Base-by-base conservation (phyloP, 2,888 invertebrate genomes). In the Leptinotarsa rubiginosa region DNA sequence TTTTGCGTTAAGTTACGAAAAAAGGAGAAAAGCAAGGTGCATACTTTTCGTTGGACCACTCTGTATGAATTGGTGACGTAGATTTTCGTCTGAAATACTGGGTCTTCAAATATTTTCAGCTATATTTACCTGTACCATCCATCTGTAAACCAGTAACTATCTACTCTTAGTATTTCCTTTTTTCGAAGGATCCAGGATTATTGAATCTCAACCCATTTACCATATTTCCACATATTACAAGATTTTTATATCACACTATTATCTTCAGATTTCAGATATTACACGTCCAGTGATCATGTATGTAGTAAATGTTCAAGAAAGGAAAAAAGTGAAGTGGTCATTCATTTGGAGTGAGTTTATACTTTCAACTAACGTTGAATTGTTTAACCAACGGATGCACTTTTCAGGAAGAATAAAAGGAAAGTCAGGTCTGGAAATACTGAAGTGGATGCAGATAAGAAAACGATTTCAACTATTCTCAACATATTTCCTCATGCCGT, bases 401-500 rank as follows among this genome's bases (percentile, higher is more conserved):
- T 67, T 67, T 67, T 16, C 67, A 67, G 67, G 3, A 31, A 50
- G 13, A 49, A 67, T n/a, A 69, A 56, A 69, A 41, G 10, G 2
- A 49, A 12, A 20, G n/a, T 7, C 1, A 49, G 5, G 47, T 69
- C 20, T 15, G 13, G 4, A 16, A 22, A 41, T 54, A 41, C 3
- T 15, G 16, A 47, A 69, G 2, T 47, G 18, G 18, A 41, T 5
- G 1, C 20, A 47, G 22, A 56, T 56, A 41, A 47, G 20, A 22
- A 22, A 20, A 47, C 1, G 15, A 56, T 1, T n/a, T 41, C 5
- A 41, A 47, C 47, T 20, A 56, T 52, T 3, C 41, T 88, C 65
- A 74, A 81, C 59, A 84, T 86, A 16, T 75, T 82, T 20, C 86
- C 87, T 20, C 77, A 76, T 20, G 69, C 77, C 69, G 78, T 89